These are phyloP conservation scores for Dermochelys coriacea DNA, from an alignment of 2,797 vertebrate genomes.

Conservation along the genomic window DNA sequence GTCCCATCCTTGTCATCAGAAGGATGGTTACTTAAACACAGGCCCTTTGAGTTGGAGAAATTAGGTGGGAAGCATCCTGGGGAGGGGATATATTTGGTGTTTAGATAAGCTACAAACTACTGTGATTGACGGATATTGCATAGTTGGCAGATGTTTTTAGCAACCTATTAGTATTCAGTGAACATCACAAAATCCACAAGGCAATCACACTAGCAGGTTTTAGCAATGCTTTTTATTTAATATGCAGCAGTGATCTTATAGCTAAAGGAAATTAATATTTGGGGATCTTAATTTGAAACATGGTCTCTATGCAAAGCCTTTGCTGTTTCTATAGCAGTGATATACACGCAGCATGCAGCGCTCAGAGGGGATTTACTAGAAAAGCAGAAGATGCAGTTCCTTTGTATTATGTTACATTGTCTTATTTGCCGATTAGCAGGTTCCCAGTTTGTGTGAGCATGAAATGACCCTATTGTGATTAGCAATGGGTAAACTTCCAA, in stretches of 20 bases:
- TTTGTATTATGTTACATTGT: neutral
- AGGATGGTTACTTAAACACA: neutral
- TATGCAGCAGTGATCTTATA: neutral
- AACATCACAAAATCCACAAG: neutral
- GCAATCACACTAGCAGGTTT: neutral
- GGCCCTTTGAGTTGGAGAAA: neutral
- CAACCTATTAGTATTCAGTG: neutral
- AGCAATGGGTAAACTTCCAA: neutral
- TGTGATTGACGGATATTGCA: neutral
- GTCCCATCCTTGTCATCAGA: neutral
- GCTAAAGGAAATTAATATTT: neutral
- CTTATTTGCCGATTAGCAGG: neutral
- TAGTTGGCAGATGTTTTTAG: neutral
- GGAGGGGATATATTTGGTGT: neutral
- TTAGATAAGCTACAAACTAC: neutral
- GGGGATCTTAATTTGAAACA: neutral
- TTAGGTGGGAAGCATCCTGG: neutral
- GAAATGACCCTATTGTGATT: neutral
- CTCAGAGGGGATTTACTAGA: neutral
- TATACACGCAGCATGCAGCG: neutral
- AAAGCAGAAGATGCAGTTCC: neutral
- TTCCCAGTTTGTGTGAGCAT: neutral
- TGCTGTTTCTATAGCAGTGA: neutral
- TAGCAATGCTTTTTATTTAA: neutral
- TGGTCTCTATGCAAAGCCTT: neutral